phyloP scores from a whole-genome alignment of 2,113 vertebrate species.

The Ovis aries region DNA sequence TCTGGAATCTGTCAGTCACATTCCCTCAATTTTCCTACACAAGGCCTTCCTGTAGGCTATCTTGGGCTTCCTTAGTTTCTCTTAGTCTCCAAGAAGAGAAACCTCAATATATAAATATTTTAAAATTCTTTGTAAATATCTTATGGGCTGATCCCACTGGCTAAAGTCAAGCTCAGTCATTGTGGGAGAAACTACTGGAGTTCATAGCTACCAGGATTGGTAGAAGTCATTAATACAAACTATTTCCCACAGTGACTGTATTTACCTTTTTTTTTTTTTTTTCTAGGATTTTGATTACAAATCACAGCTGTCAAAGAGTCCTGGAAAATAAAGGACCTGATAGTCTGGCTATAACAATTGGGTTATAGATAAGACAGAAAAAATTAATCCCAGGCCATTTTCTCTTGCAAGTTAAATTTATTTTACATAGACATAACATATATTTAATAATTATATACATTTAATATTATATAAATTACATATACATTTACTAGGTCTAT shows the following conservation, averaged over 20 bases:
- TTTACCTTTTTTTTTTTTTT: background rate
- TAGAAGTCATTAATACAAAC: background rate
- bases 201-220: background rate
- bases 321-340: background rate
- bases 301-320: background rate
- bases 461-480: background rate
- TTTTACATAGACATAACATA: background rate
- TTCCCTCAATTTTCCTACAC: background rate
- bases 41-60: background rate
- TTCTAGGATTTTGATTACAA: background rate
- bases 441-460: background rate
- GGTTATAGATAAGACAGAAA: background rate
- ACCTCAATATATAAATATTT: background rate
- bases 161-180: background rate
- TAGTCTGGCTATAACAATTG: background rate
- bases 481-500: background rate
- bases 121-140: background rate
- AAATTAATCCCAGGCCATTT: background rate
- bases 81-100: background rate
- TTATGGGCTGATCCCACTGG: background rate
- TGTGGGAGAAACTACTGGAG: background rate
- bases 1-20: background rate
- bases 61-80: background rate
- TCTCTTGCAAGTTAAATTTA: background rate
- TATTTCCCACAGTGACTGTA: background rate